Percentiles rank a stretch among this genome's conserved stretches.
Evolutionary conservation across 53 echinoderm and acorn worm species (phyloP).

Genomic region (Henricia sp.): DNA sequence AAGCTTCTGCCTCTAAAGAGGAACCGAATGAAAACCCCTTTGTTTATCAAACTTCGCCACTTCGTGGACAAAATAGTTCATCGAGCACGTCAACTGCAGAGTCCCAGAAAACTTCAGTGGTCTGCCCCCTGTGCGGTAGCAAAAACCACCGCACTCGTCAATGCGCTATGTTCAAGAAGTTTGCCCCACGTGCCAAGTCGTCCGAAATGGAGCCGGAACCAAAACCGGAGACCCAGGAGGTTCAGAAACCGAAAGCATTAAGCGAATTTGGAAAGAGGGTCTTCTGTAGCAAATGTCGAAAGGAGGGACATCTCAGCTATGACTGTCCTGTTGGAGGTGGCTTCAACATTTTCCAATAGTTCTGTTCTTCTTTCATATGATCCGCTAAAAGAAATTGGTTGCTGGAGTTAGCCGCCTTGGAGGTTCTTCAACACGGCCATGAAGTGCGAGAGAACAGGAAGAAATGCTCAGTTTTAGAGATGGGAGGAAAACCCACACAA

Average conservation of each 20-base stretch:
- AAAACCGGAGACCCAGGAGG: not conserved
- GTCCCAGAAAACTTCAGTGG: not conserved
- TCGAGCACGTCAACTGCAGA: not conserved
- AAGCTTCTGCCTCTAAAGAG: no score
- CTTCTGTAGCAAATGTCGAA: constrained; percentile 46
- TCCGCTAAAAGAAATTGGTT: no score
- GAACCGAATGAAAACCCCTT: no score
- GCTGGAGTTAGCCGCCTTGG: no score
- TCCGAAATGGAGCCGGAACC: constrained; percentile 4
- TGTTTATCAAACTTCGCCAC: no score
- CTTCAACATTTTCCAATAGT: constrained; percentile 11
- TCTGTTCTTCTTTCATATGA: no score
- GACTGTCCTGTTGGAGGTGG: constrained; percentile 15
- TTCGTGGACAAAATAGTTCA: no score
- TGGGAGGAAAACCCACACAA: no score
- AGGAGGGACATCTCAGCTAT: constrained; percentile 41
- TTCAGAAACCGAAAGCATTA: constrained; percentile 1
- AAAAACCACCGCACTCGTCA: constrained; percentile 27
- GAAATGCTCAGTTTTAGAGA: no score
- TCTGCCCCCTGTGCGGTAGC: constrained; percentile 44
- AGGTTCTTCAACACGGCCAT: no score
- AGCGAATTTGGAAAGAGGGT: constrained; percentile 25
- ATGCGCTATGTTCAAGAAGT: constrained; percentile 41
- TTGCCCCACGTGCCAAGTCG: constrained; percentile 37
- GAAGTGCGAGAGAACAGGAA: no score